phyloP scores from a whole-genome alignment of 2,797 vertebrate genomes.

The Sebastes hopkinsi region DNA sequence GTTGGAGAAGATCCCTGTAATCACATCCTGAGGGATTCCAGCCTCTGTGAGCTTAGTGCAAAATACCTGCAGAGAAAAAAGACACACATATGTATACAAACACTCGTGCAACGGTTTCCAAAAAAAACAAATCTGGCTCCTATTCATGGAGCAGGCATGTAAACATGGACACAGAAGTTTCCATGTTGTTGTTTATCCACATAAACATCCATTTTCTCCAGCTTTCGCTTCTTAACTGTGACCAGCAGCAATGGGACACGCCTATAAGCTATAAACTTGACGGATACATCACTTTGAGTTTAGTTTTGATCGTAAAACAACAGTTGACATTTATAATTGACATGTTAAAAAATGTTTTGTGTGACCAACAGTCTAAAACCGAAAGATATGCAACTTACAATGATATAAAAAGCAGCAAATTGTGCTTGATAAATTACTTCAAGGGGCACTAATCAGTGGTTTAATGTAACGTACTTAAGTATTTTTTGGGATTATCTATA shows the following conservation, averaged over 20 bases:
- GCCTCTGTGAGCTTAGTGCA: conserved; percentile 91
- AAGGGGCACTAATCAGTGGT: background rate
- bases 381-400: too few relatives aligned
- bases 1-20: conserved; percentile 97
- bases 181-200: background rate
- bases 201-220: background rate
- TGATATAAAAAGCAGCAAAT: background rate
- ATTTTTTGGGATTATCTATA: too few relatives aligned
- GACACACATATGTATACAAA: background rate
- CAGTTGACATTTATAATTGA: background rate
- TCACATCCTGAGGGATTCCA: conserved; percentile 91
- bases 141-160: background rate
- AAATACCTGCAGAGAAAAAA: conserved; percentile 86
- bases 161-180: conserved; percentile 3
- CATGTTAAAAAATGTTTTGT: background rate
- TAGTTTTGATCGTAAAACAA: background rate
- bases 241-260: background rate
- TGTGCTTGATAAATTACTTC: background rate
- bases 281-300: background rate
- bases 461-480: too few relatives aligned
- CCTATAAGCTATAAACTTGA: background rate
- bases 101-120: background rate
- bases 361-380: too few relatives aligned
- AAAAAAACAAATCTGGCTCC: background rate
- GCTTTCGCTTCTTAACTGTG: background rate